A percentile compares a stretch with the other conserved stretches of the same genome.
Evolutionary conservation across 2,113 vertebrate species (phyloP).

Genomic region (Meriones unguiculatus): DNA sequence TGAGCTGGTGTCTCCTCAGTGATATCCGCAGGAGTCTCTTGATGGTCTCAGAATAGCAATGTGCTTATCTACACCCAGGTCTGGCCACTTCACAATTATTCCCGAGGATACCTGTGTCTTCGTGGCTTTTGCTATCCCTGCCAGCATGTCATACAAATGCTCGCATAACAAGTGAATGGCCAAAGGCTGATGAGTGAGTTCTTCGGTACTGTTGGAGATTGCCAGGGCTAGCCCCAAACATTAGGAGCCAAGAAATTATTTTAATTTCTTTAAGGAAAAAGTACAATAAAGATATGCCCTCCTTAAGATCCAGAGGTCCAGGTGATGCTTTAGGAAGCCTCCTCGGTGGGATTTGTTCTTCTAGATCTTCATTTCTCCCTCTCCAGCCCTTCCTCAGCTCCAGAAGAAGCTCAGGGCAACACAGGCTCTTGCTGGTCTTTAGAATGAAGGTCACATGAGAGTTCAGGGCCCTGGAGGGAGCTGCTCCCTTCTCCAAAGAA

Average conservation of each 20-base stretch:
- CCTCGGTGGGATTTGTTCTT: neutral
- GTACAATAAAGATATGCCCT: neutral
- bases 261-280: constrained; percentile 45
- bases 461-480: neutral
- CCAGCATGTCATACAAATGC: neutral
- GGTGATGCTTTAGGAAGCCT: neutral
- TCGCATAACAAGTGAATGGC: neutral
- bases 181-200: neutral
- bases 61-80: neutral
- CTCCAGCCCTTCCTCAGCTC: neutral
- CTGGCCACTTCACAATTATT: neutral
- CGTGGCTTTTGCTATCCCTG: constrained; percentile 20
- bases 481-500: neutral
- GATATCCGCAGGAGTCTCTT: constrained; percentile 9
- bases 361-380: neutral
- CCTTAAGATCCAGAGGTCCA: neutral
- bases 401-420: neutral
- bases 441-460: neutral
- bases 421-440: no score
- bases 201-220: neutral
- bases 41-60: neutral
- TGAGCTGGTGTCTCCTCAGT: constrained; percentile 1
- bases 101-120: neutral
- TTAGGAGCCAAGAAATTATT: constrained; percentile 10
- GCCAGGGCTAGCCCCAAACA: neutral